These are phyloP conservation scores for Panthera leo DNA, from an alignment of 2,113 vertebrate species.

Conservation along the genomic window DNA sequence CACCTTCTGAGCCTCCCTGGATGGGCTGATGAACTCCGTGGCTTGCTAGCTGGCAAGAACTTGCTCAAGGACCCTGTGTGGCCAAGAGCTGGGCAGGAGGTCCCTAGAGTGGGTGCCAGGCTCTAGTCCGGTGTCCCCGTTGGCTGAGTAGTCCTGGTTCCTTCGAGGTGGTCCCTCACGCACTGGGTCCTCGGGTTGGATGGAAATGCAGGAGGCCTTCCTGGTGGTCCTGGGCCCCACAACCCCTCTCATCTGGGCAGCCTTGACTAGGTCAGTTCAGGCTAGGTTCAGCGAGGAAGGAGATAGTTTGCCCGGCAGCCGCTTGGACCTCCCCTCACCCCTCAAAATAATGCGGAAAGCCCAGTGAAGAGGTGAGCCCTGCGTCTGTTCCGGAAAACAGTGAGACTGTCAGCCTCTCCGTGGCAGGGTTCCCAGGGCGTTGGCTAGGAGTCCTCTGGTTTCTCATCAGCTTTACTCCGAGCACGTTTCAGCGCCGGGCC, in stretches of 20 bases:
- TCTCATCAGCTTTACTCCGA: background rate
- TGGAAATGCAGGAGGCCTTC: background rate
- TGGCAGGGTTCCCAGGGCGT: conserved; percentile 64
- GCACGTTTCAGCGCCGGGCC: fast-evolving
- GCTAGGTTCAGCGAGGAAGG: background rate
- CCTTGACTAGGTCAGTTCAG: conserved; percentile 24
- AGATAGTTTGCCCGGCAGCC: background rate
- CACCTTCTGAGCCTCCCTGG: background rate
- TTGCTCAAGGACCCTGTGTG: background rate
- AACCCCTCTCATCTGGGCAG: background rate
- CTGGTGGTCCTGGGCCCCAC: background rate
- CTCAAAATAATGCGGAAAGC: background rate
- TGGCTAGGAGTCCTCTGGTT: conserved; percentile 15
- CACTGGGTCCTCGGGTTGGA: background rate
- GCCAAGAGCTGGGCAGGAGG: background rate
- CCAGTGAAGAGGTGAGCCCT: conserved; percentile 28
- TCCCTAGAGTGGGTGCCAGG: background rate
- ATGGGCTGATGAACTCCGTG: background rate
- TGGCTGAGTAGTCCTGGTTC: background rate
- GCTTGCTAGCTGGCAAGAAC: background rate
- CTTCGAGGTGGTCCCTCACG: background rate
- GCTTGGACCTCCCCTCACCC: background rate
- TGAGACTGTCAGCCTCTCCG: background rate
- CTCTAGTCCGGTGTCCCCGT: background rate
- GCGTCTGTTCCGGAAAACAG: conserved; percentile 9